Evolutionary conservation across 2,113 vertebrate genomes (phyloP).

Genomic region (Diadophis punctatus): DNA sequence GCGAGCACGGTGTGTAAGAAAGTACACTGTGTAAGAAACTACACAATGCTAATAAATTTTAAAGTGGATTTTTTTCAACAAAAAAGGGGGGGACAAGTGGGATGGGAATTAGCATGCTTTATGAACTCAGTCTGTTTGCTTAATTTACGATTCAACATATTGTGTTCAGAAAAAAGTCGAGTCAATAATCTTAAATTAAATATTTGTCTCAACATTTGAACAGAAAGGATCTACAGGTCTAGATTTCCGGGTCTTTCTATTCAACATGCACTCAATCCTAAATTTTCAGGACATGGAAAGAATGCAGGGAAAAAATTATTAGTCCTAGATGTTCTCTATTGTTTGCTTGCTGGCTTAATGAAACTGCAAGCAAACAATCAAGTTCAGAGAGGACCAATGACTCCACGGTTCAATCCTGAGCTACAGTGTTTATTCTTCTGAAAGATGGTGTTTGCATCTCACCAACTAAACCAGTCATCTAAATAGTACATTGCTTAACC

Average conservation of each 20-base stretch:
- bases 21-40: neutral
- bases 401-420: neutral
- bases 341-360: no score
- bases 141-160: neutral
- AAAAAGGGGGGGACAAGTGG: accelerated
- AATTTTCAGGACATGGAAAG: no score
- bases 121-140: neutral
- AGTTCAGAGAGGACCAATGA: neutral
- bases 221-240: neutral
- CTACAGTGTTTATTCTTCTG: neutral
- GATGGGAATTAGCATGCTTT: neutral
- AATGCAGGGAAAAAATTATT: no score
- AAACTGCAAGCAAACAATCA: neutral
- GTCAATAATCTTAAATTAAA: neutral
- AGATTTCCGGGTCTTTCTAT: neutral
- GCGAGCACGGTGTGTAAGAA: neutral
- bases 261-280: neutral
- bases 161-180: neutral
- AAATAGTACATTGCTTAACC: neutral
- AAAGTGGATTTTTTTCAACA: neutral
- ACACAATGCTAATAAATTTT: neutral
- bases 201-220: neutral
- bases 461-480: neutral
- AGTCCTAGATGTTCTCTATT: no score
- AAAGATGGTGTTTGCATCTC: neutral